Base-by-base conservation (phyloP, 2,113 vertebrate species). In the Peromyscus californicus region DNA sequence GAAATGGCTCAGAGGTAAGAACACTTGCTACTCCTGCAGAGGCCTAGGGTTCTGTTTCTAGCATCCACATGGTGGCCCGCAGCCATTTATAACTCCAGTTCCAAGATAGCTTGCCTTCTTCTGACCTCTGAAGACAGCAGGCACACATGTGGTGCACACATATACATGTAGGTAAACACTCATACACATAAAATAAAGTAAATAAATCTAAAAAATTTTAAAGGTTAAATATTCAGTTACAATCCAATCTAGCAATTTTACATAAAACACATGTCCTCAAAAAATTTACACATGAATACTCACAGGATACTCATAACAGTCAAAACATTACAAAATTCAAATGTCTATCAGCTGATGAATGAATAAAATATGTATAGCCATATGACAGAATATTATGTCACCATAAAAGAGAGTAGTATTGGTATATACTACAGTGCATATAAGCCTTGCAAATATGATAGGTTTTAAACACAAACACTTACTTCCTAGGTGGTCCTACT, bases 261-360 rank as follows among this genome's bases (percentile, higher is more conserved):
- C 31, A 45, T 42, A 3, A 61, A 89, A 75, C 54, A 33, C 3
- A 61, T 61, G 29, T 33, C 39, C 72, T 75, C 36, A 74, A 72
- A 94, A 92, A 88, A 94, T 39, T 51, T 54, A 69, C 29, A 65
- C n/a, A 75, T 21, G 10, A 86, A 70, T 70, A 63, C 86, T 84
- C 76, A 84, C 17, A 82, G 36, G 24, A 74, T 19, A 79, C 80
- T 57, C 29, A 75, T 57, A 91, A 74, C 24, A 89, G 75, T 12
- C 72, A 33, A 17, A 86, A 54, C 1, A 24, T 51, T n/a, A n/a
- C 17, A 86, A 72, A 94, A 67, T 42, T 29, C 29, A 91, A 61
- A 80, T 21, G 11, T 63, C 36, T 22, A 90, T 51, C 82, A 93
- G 39, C 22, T 65, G 48, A 48, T 39, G 33, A 91, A 67, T 51